These are phyloP conservation scores for Thysanoteuthis rhombus DNA, from an alignment of 2,888 invertebrate species.

Conservation along the genomic window DNA sequence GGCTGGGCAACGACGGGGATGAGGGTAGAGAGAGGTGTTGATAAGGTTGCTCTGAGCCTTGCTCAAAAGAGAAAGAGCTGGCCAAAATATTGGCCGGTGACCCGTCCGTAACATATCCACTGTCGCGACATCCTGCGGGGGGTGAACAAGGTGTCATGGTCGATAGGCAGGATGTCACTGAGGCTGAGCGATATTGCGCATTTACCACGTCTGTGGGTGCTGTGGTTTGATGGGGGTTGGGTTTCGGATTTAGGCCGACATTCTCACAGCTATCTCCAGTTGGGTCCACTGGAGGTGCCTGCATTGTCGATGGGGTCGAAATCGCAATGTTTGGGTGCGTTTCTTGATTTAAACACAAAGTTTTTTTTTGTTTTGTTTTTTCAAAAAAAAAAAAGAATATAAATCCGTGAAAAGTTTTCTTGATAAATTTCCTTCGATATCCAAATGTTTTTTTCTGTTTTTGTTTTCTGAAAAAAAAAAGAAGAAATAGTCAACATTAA, in stretches of 20 bases:
- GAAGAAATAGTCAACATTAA: background rate
- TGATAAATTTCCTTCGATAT: background rate
- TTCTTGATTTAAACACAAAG: too few species aligned
- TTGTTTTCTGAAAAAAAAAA: background rate
- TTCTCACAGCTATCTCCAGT: background rate
- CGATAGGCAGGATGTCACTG: background rate
- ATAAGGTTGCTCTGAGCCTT: background rate
- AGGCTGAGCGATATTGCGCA: background rate
- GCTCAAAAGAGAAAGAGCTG: background rate
- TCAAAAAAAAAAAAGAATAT: background rate
- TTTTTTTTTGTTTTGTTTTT: background rate
- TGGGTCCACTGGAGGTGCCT: background rate
- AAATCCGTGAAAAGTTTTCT: background rate
- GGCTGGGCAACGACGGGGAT: background rate
- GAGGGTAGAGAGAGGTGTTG: background rate
- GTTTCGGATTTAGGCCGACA: background rate
- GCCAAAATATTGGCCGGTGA: background rate
- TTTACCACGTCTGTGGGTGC: background rate
- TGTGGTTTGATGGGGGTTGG: background rate
- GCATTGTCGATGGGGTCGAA: background rate
- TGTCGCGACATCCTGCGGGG: background rate
- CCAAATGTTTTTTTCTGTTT: background rate
- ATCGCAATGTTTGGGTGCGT: background rate
- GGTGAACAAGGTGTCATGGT: background rate
- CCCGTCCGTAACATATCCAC: background rate